Evolutionary conservation across 1,140 invertebrate species (phyloP).

Genomic region (Phenacoccus solenopsis): DNA sequence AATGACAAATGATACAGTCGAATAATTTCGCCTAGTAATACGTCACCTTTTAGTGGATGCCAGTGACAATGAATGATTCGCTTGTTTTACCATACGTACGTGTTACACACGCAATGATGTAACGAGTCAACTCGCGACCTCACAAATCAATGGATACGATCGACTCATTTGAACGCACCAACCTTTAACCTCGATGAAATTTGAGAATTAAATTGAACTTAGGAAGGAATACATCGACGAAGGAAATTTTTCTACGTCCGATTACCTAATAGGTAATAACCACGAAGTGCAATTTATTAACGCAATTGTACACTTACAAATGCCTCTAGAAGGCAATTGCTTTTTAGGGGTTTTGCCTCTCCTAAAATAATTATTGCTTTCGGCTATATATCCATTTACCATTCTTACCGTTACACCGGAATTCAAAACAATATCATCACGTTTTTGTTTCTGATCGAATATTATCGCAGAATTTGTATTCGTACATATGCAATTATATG

Average conservation of each 20-base stretch:
- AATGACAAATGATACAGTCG: not conserved
- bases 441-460: too few species aligned
- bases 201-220: not conserved
- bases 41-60: not conserved
- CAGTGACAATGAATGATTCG: not conserved
- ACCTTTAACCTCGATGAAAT: not conserved
- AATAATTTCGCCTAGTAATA: not conserved
- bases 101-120: not conserved
- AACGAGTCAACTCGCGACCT: not conserved
- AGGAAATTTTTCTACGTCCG: not conserved
- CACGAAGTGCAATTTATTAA: not conserved
- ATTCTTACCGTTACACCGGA: too few species aligned
- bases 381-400: too few species aligned
- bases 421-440: too few species aligned
- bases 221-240: not conserved
- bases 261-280: not conserved
- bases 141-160: not conserved
- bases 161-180: not conserved
- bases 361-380: too few species aligned
- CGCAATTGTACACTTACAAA: too few species aligned
- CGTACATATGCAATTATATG: too few species aligned
- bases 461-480: too few species aligned
- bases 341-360: too few species aligned
- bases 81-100: too few species aligned
- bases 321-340: too few species aligned